These are phyloP conservation scores for Caenorhabditis angaria DNA, from an alignment of 2,888 invertebrate genomes.

Conservation along the genomic window DNA sequence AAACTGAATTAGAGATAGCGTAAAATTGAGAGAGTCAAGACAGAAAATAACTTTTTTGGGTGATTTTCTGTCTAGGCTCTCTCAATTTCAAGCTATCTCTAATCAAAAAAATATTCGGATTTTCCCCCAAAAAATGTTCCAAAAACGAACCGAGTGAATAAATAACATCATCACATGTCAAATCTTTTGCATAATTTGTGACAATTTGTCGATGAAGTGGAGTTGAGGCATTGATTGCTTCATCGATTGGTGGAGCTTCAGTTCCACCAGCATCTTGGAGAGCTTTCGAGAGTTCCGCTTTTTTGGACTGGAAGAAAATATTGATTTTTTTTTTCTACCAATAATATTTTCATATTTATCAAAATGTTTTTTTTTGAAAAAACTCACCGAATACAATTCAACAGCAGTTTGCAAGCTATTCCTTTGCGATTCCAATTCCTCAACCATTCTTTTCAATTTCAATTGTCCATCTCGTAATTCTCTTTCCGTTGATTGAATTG, in stretches of 20 bases:
- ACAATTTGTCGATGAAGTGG: constrained; percentile 65
- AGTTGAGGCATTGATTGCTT: constrained; percentile 47
- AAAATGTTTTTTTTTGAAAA: neutral
- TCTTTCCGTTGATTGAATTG: constrained; percentile 85
- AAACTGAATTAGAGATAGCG: neutral
- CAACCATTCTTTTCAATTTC: constrained; percentile 60
- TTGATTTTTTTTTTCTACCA: neutral
- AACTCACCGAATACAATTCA: constrained; percentile 45
- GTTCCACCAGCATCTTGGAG: constrained; percentile 78
- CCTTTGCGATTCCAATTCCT: constrained; percentile 62
- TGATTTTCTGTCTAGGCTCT: neutral
- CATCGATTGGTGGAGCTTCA: constrained; percentile 80
- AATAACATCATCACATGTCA: constrained; percentile 96
- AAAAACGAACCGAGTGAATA: constrained; percentile 88
- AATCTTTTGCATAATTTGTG: constrained; percentile 80
- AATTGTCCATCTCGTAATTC: constrained; percentile 79
- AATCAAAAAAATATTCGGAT: neutral
- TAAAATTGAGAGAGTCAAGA: neutral
- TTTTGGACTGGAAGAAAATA: constrained; percentile 80
- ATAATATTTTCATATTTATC: neutral
- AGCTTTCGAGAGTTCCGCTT: constrained; percentile 84
- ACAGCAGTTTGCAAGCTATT: constrained; percentile 48
- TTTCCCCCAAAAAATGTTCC: constrained; percentile 2
- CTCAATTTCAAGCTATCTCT: neutral
- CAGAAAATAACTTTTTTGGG: no score